Conservation (phyloP, 2,888 invertebrate species). For the Chouioia cunea region DNA sequence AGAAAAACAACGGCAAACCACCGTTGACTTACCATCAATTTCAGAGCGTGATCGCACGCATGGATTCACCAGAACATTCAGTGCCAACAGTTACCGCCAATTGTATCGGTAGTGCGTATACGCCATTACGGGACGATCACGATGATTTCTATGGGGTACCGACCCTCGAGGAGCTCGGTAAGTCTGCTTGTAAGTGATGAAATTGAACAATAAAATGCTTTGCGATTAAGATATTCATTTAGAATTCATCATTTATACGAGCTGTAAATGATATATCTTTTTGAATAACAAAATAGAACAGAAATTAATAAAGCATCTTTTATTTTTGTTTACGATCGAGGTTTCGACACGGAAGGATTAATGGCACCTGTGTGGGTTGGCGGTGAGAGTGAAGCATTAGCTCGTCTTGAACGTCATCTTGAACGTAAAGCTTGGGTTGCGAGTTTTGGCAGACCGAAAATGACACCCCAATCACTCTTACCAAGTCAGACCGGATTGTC, state of each 20-base stretch:
- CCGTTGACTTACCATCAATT: slow-evolving; percentile 91
- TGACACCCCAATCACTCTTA: slow-evolving; percentile 87
- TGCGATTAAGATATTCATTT: neutral
- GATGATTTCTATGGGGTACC: slow-evolving; percentile 88
- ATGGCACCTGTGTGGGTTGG: slow-evolving; percentile 83
- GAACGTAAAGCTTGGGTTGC: slow-evolving; percentile 91
- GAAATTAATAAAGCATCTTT: neutral
- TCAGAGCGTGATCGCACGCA: slow-evolving; percentile 81
- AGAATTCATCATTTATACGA: neutral
- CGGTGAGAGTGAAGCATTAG: slow-evolving; percentile 81
- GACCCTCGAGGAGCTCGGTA: slow-evolving; percentile 86
- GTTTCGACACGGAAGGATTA: slow-evolving; percentile 83
- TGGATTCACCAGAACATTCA: slow-evolving; percentile 81
- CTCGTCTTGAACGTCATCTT: slow-evolving; percentile 81
- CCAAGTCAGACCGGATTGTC: slow-evolving; percentile 88
- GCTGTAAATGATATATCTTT: too few species aligned
- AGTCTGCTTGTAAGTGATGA: slow-evolving; percentile 26
- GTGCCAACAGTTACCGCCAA: slow-evolving; percentile 72
- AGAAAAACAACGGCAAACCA: slow-evolving; percentile 83
- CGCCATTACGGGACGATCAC: slow-evolving; percentile 81
- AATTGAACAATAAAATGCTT: slow-evolving; percentile 18
- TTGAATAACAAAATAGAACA: neutral
- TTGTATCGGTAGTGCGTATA: slow-evolving; percentile 74
- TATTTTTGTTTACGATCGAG: slow-evolving; percentile 63
- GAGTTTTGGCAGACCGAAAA: slow-evolving; percentile 89